These are phyloP conservation scores for Drosophila paranaensis DNA, from an alignment of 2,888 invertebrate genomes.

Conservation along the genomic window DNA sequence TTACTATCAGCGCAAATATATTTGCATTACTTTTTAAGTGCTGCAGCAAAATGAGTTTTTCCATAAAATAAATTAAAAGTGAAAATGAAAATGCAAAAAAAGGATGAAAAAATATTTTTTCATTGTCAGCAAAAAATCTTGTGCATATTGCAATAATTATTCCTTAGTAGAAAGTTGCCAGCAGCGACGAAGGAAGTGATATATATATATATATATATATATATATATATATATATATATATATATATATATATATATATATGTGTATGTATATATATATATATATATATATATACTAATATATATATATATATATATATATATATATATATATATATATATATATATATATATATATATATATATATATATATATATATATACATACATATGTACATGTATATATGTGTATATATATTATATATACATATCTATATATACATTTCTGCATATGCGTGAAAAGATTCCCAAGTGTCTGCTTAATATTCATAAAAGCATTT, in stretches of 20 bases:
- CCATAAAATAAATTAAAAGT: constrained; percentile 7
- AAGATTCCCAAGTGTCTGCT: constrained; percentile 47
- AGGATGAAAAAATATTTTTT: neutral
- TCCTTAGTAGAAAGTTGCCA: constrained; percentile 9
- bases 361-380: neutral
- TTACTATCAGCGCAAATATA: constrained; percentile 7
- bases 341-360: neutral
- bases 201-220: neutral
- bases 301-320: neutral
- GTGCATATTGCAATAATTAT: constrained; percentile 56
- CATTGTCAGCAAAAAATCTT: constrained; percentile 33
- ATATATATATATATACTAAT: neutral
- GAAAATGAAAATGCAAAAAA: neutral
- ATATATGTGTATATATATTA: no score
- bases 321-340: neutral
- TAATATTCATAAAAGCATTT: constrained; percentile 80
- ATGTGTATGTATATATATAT: neutral
- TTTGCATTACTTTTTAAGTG: constrained; percentile 21
- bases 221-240: neutral
- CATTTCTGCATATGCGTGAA: constrained; percentile 4
- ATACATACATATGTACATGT: neutral
- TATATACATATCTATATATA: no score
- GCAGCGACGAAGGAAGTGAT: neutral
- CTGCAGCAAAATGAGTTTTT: constrained; percentile 30
- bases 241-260: no score